These are phyloP conservation scores for Congeria kusceri DNA, from an alignment of 2,888 invertebrate species.

Conservation along the genomic window DNA sequence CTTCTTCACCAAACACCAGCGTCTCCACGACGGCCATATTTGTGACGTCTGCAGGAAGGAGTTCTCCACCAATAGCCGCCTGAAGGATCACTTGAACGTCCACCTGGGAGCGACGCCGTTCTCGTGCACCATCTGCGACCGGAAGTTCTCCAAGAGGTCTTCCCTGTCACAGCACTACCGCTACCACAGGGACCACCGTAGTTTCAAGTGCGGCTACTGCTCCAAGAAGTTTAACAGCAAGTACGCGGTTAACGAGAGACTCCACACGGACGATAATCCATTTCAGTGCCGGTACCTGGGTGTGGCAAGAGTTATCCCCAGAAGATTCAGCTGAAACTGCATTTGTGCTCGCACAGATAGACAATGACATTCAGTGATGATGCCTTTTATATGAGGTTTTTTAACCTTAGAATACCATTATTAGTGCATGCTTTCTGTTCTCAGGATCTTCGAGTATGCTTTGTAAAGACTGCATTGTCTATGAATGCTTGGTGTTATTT, in stretches of 20 bases:
- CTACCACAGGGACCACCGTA: conserved; percentile 58
- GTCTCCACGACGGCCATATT: conserved; percentile 57
- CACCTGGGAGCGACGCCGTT: conserved; percentile 51
- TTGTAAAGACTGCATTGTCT: no score
- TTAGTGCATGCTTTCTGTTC: no score
- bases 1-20: conserved; percentile 60
- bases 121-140: conserved; percentile 47
- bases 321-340: conserved; percentile 44
- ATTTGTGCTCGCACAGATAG: no score
- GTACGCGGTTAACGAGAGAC: conserved; percentile 57
- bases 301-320: conserved; percentile 56
- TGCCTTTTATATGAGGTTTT: no score
- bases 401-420: no score
- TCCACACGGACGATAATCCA: conserved; percentile 62
- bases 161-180: conserved; percentile 60
- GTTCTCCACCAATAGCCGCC: conserved; percentile 57
- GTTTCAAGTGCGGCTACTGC: conserved; percentile 52
- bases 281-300: conserved; percentile 58
- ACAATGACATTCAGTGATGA: no score
- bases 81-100: conserved; percentile 56
- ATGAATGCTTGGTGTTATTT: no score
- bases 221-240: conserved; percentile 58
- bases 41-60: conserved; percentile 53
- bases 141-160: conserved; percentile 55
- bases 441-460: no score